phyloP scores from a whole-genome alignment of 2,888 invertebrate genomes.

The Oscheius sp. region DNA sequence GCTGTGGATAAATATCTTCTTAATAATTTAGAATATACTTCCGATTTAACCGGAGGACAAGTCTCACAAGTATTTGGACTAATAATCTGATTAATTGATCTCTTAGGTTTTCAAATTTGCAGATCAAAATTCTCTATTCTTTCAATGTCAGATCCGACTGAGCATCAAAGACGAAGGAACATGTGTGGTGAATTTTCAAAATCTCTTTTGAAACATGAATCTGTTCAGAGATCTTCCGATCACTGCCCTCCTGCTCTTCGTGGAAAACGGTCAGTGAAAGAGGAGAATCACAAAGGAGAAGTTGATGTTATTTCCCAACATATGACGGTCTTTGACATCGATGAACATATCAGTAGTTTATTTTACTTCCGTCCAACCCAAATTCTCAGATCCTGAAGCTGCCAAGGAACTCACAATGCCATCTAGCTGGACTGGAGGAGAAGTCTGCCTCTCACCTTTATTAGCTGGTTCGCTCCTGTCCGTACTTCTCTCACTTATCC shows the following conservation, averaged over 20 bases:
- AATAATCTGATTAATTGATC: neutral
- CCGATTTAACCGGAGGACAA: conserved; percentile 63
- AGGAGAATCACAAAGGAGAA: conserved; percentile 34
- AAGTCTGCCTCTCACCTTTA: conserved; percentile 54
- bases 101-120: conserved; percentile 68
- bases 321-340: conserved; percentile 63
- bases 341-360: conserved; percentile 53
- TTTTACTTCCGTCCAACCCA: neutral
- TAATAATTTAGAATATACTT: conserved; percentile 63
- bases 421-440: conserved; percentile 14
- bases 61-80: conserved; percentile 48
- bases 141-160: conserved; percentile 66
- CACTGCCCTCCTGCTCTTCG: conserved; percentile 55
- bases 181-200: conserved; percentile 38
- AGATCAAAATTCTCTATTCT: conserved; percentile 64
- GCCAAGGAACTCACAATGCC: conserved; percentile 18
- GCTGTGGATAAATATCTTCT: conserved; percentile 63
- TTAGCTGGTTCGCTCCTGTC: conserved; percentile 49
- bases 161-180: conserved; percentile 57
- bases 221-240: conserved; percentile 52
- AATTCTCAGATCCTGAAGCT: conserved; percentile 28
- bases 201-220: neutral
- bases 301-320: conserved; percentile 64
- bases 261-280: conserved; percentile 52
- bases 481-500: conserved; percentile 41